Conservation (phyloP, 2,888 invertebrate genomes). For the Punctoribates punctum region DNA sequence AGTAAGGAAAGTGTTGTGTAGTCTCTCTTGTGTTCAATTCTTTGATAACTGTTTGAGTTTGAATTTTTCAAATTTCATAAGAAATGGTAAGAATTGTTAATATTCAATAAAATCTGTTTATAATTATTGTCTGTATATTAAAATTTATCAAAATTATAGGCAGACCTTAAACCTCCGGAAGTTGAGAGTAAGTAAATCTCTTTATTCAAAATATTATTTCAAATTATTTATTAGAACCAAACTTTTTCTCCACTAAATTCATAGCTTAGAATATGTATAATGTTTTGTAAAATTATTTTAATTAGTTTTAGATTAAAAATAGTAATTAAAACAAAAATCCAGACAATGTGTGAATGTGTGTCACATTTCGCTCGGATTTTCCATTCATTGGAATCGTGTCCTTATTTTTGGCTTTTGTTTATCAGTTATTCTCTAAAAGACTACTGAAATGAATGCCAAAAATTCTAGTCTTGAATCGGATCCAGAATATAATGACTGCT, state of each 20-base stretch:
- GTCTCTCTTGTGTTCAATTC: slow-evolving; percentile 1
- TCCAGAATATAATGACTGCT: slow-evolving; percentile 18
- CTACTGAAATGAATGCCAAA: slow-evolving; percentile 13
- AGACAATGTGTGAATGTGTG: background rate
- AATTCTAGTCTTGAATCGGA: slow-evolving; percentile 2
- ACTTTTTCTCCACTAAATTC: background rate
- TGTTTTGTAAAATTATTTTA: background rate
- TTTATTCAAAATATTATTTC: background rate
- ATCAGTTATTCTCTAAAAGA: background rate
- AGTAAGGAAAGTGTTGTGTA: background rate
- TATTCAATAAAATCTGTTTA: background rate
- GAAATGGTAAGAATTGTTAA: slow-evolving; percentile 11
- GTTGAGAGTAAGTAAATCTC: slow-evolving; percentile 49
- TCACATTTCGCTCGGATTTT: background rate
- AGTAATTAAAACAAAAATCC: background rate
- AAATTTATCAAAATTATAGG: slow-evolving; percentile 42
- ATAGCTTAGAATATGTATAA: no score
- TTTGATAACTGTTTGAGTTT: background rate
- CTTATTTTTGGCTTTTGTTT: slow-evolving; percentile 18
- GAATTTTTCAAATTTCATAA: background rate
- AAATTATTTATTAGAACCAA: background rate
- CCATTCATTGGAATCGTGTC: background rate
- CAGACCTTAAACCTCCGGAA: slow-evolving; percentile 49
- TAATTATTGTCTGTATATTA: background rate
- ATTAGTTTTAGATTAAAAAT: background rate